These are phyloP conservation scores for Lapara coniferarum DNA, from an alignment of 2,888 invertebrate species.

Conservation along the genomic window DNA sequence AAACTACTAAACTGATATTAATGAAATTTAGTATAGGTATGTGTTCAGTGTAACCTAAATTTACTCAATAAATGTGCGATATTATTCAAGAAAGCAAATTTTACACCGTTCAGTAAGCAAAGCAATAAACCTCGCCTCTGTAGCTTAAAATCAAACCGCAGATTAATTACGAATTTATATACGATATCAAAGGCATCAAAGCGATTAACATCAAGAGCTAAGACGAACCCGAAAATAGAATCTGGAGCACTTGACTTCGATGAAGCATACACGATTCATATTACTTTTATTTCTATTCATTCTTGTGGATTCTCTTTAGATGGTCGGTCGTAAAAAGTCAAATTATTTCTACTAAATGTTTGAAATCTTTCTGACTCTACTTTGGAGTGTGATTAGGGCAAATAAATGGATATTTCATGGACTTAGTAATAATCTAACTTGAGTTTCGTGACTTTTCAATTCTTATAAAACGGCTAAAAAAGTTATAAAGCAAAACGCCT, in stretches of 20 bases:
- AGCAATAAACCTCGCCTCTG: background rate
- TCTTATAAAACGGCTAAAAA: no score
- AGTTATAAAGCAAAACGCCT: no score
- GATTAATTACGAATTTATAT: background rate
- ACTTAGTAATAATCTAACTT: no score
- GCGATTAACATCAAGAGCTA: slow-evolving; percentile 10
- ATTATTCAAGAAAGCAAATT: no score
- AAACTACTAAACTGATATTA: no score
- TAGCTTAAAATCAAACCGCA: slow-evolving; percentile 12
- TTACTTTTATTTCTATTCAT: background rate
- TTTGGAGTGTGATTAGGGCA: no score
- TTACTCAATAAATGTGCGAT: background rate
- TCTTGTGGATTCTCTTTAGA: background rate
- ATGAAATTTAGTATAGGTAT: no score
- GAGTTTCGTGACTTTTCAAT: no score
- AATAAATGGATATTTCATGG: no score
- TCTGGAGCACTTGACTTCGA: slow-evolving; percentile 3
- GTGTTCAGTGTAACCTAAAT: no score
- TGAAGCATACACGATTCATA: background rate
- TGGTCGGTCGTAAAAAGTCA: background rate
- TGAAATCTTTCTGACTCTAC: no score
- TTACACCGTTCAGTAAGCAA: background rate
- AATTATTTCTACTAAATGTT: no score
- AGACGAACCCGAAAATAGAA: background rate
- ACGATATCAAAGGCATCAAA: background rate